Evolutionary conservation across 1,140 invertebrate genomes (phyloP), one percentile per base, ranked within the genome.

Genomic region (Drosophila navojoa): DNA sequence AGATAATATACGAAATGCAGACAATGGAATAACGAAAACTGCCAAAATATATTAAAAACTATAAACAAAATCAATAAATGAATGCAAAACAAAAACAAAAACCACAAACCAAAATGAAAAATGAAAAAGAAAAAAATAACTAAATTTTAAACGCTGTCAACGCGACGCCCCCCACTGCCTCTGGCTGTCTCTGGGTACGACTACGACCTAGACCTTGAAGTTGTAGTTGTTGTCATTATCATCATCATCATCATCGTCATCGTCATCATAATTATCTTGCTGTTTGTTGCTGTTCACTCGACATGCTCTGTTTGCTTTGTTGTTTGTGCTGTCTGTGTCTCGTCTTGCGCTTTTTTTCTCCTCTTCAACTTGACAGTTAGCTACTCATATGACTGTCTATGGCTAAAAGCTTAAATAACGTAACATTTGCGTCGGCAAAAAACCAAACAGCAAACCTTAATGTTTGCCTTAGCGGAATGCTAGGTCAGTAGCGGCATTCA

Each of bases 131-230:
- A 57, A 52, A 40, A 42, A 58, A 53, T 13, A 54, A 79, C 72
- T 38, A 59, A 82, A 71, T 73, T 60, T 68, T 70, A 70, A 76
- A 58, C 55, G 68, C 77, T 81, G 81, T 81, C 77, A 86, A 81
- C 81, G 77, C 42, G 35, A 38, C 27, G 19, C 71, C 47, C 62
- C 32, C 44, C 54, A 29, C 44, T 25, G 55, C 45, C 57, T 67
- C 42, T 55, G 15, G 44, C 54, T 73, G 74, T 40, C 66, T 66
- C 50, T 49, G 53, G 54, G 57, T 71, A 53, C 78, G 79, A 87
- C 82, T 82, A 87, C 87, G 82, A 87, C 82, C 82, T 87, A 87
- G 82, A 74, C 44, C 58, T 40, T 44, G 35, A 54, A 42, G 38
- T 54, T 54, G 45, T 27, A 35, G 59, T 54, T 47, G 27, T 49